Evolutionary conservation across 1,140 invertebrate species (phyloP).

Genomic region (Lasioglossum albipes): DNA sequence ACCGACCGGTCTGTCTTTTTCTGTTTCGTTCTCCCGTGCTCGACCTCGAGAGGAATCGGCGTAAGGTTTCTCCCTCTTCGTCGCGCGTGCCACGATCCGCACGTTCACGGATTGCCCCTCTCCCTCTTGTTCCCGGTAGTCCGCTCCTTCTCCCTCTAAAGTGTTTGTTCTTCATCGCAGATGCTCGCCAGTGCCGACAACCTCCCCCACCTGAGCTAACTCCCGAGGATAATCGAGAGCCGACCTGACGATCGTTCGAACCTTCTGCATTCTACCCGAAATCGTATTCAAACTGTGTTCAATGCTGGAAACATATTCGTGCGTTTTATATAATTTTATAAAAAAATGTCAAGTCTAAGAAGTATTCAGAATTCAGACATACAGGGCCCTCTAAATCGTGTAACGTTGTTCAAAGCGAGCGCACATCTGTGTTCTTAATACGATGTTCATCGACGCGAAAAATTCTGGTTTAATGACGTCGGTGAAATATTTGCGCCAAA

Average conservation of each 20-base stretch:
- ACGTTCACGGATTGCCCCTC: slow-evolving; percentile 24
- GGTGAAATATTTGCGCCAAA: neutral
- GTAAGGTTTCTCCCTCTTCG: slow-evolving; percentile 57
- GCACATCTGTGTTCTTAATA: no score
- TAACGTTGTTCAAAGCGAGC: no score
- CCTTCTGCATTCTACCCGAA: slow-evolving; percentile 16
- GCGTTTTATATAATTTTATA: no score
- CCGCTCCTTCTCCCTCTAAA: slow-evolving; percentile 4
- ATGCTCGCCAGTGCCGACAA: slow-evolving; percentile 65
- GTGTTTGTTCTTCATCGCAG: slow-evolving; percentile 46
- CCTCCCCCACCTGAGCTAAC: slow-evolving; percentile 45
- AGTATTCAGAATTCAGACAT: no score
- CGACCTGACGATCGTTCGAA: slow-evolving; percentile 38
- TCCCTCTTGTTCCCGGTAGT: slow-evolving; percentile 25
- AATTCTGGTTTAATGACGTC: neutral
- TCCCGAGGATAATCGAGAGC: slow-evolving; percentile 53
- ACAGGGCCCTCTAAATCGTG: no score
- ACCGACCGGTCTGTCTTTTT: slow-evolving; percentile 51
- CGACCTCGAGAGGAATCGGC: slow-evolving; percentile 59
- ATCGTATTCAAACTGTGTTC: slow-evolving; percentile 25
- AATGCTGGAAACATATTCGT: no score
- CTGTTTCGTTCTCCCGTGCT: slow-evolving; percentile 40
- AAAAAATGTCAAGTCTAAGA: no score
- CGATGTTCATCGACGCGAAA: neutral
- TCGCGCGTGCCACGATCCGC: slow-evolving; percentile 41